These are phyloP conservation scores for Neoascia interrupta DNA, from an alignment of 2,888 invertebrate genomes.

Conservation along the genomic window DNA sequence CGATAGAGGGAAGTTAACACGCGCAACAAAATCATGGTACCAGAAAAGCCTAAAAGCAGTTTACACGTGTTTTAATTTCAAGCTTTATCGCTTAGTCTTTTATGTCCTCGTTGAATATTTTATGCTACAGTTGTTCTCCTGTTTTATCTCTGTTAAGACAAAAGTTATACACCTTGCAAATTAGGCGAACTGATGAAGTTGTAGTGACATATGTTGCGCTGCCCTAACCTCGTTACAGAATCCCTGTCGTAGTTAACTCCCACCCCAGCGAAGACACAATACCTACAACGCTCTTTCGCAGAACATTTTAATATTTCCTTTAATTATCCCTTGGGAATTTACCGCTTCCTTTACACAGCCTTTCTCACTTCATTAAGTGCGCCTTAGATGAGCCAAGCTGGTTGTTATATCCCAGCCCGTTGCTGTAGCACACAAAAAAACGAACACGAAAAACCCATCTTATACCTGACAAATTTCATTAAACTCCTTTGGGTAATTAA, in stretches of 20 bases:
- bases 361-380: slow-evolving; percentile 67
- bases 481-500: slow-evolving; percentile 68
- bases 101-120: too few relatives aligned
- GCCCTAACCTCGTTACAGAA: slow-evolving; percentile 21
- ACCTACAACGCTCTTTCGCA: slow-evolving; percentile 46
- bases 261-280: slow-evolving; percentile 5
- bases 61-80: too few relatives aligned
- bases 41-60: too few relatives aligned
- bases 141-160: too few relatives aligned
- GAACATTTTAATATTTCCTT: slow-evolving; percentile 58
- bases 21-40: too few relatives aligned
- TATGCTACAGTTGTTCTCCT: too few relatives aligned
- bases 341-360: slow-evolving; percentile 44
- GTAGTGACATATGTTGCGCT: slow-evolving; percentile 53
- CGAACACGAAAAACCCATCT: slow-evolving; percentile 61
- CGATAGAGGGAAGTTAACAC: too few relatives aligned
- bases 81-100: too few relatives aligned
- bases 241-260: not conserved
- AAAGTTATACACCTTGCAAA: too few relatives aligned
- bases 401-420: not conserved
- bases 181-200: slow-evolving; percentile 56
- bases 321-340: slow-evolving; percentile 53
- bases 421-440: not conserved
- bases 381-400: slow-evolving; percentile 21
- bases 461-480: slow-evolving; percentile 68